Base-by-base conservation (phyloP, 2,888 invertebrate genomes). In the Hyppa rectilinea region DNA sequence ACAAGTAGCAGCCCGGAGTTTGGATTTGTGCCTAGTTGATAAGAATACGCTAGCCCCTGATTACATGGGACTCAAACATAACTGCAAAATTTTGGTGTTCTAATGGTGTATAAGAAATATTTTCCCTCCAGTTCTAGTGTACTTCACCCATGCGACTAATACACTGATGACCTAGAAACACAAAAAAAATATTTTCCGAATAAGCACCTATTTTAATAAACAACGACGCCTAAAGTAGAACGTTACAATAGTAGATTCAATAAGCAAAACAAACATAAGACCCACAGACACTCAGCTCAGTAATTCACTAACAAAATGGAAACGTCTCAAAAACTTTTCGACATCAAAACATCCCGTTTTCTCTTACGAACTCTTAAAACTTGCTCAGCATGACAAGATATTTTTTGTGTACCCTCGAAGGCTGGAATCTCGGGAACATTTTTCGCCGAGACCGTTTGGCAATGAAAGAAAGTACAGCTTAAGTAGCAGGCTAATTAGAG, bases 401-500 rank as follows among this genome's bases (percentile, higher is more conserved):
- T 81, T 75, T 80, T 75, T 76, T 81, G 53, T 81, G 45, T 52
- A 43, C 38, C 34, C 49, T 53, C 47, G 23, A 14, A 75, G 36
- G 36, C 50, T 36, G 49, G 14, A n/a, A 53, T 76, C 62, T 69
- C 36, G 9, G 49, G 12, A 58, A 60, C 43, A 60, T 61, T 81
- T 76, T 68, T 53, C 47, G n/a, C 68, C 1, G 26, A 56, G 20
- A 66, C 50, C 40, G 50, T 60, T 65, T 53, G 61, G 52, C 78
- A 62, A 77, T 77, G 59, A 62, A 81, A 69, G 69, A 69, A 81
- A 62, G 62, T 77, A 69, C 45, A 49, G n/a, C 62, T 53, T 81
- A 75, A 76, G 76, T 53, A 55, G 29, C 43, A 38, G 14, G 45
- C 81, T 77, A 77, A 77, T 77, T 77, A 81, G 52, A 26, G 14